A percentile compares a stretch with the other conserved stretches of the same genome.
phyloP scores from a whole-genome alignment of 2,113 vertebrate species.

The Zosterops hypoxanthus region DNA sequence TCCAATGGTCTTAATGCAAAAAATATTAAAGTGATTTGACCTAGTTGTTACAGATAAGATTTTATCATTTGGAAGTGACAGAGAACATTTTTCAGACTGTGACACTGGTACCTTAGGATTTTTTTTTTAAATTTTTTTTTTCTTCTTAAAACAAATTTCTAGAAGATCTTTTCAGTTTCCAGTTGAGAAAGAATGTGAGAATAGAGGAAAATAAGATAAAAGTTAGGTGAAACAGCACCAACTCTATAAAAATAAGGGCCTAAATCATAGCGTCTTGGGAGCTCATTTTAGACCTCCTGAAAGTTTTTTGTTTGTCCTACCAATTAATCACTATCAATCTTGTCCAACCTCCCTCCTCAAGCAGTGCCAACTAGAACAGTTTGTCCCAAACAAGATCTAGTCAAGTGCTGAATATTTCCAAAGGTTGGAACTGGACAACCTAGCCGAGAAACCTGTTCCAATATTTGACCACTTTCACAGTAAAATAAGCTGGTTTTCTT shows the following conservation, averaged over 20 bases:
- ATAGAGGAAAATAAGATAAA: neutral
- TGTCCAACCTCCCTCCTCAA: neutral
- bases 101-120: neutral
- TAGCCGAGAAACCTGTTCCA: neutral
- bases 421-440: neutral
- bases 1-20: neutral
- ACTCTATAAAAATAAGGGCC: neutral
- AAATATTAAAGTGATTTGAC: neutral
- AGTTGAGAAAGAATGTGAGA: neutral
- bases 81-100: neutral
- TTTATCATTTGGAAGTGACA: neutral
- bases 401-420: neutral
- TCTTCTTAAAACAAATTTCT: neutral
- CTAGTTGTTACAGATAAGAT: neutral
- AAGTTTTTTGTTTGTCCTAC: neutral
- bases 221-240: accelerated
- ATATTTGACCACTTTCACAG: neutral
- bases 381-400: neutral
- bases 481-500: accelerated
- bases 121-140: neutral
- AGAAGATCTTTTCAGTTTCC: neutral
- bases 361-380: neutral
- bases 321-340: neutral
- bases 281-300: neutral
- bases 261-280: neutral